Conservation (phyloP, 2,113 vertebrate species). For the Alouatta palliata region DNA sequence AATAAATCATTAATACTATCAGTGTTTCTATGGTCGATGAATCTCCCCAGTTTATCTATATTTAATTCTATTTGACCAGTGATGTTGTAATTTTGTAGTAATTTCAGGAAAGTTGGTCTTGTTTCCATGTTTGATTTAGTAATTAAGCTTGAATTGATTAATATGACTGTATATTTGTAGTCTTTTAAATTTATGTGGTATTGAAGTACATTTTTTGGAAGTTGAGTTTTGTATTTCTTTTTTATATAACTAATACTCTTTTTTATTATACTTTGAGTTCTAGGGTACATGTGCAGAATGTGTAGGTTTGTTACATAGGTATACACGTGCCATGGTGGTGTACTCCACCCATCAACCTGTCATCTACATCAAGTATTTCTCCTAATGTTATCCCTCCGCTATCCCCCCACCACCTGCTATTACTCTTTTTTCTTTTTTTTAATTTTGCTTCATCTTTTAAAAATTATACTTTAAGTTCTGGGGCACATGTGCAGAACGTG, state of each 20-base stretch:
- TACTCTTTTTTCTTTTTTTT: too few species aligned
- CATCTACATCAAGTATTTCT: too few species aligned
- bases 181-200: background rate
- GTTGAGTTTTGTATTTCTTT: constrained; percentile 80
- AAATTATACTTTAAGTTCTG: too few species aligned
- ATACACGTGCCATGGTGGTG: too few species aligned
- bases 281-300: too few species aligned
- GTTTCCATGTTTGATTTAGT: background rate
- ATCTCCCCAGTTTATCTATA: background rate
- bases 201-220: background rate
- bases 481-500: too few species aligned
- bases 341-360: too few species aligned
- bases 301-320: too few species aligned
- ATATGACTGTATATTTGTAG: background rate
- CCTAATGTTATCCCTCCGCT: too few species aligned
- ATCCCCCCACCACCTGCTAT: too few species aligned
- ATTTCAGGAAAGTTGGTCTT: background rate
- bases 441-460: too few species aligned
- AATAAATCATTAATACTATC: background rate
- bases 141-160: background rate
- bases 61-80: background rate
- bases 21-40: background rate
- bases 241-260: constrained; percentile 78
- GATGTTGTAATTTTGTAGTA: background rate
- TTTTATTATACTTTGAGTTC: background rate